Evolutionary conservation across 1,140 invertebrate species (phyloP), one percentile per base, ranked within the genome.

Genomic region (Homarus americanus): DNA sequence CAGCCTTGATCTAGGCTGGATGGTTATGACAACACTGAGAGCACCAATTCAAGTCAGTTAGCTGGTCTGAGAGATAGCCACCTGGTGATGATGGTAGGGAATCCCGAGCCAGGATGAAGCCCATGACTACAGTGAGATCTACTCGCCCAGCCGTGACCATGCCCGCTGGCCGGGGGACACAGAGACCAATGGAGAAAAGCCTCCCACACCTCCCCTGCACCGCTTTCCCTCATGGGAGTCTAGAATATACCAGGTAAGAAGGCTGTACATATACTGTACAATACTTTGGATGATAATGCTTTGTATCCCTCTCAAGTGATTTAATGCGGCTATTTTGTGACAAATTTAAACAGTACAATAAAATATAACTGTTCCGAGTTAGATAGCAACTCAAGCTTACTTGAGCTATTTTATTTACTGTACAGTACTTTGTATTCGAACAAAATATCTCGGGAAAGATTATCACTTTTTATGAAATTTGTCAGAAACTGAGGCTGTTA

Each of bases 81-180:
- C 63, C 32, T 87, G 28, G 82, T 49, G 82, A 90, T 49, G 88
- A 91, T 53, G 90, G 85, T 28, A 28, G 86, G 41, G 40, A 80
- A 28, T 73, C 88, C 82, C 53, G 86, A n/a, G 91, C 80, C 24
- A 88, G 72, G 92, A 92, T 41, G 92, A 92, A 66, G 38, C 41
- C n/a, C 92, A 93, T 97, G 97, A 98, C 94, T 98, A 98, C 94
- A 97, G 97, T 10, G 97, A 98, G 94, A 98, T 98, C 90, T 98
- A 98, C 93, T 98, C 97, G n/a, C 97, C 97, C 0, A 97, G 97
- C 93, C 96, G 97, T 93, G 97, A 98, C 44, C 80, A 91, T 82
- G 58, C 84, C 72, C 7, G 95, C 95, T 72, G 95, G 94, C 75
- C 95, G 15, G 94, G 94, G 94, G 93, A 91, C 93, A 93, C 94